These are phyloP conservation scores for Lepus oiostolus DNA, from an alignment of 2,797 vertebrate genomes.

Conservation along the genomic window DNA sequence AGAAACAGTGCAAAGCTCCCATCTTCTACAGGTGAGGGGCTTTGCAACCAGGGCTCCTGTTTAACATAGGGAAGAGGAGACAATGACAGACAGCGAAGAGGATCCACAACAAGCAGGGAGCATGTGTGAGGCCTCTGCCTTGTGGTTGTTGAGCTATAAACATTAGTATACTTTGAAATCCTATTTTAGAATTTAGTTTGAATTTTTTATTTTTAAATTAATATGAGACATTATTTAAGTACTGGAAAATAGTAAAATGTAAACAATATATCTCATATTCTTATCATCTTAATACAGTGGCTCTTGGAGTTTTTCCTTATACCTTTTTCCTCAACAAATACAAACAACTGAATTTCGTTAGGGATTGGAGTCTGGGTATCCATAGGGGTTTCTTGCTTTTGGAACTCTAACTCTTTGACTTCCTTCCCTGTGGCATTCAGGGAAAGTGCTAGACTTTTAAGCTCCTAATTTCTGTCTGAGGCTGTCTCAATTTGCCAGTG, in stretches of 20 bases:
- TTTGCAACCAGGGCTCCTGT: background rate
- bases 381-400: background rate
- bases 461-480: background rate
- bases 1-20: background rate
- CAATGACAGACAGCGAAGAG: background rate
- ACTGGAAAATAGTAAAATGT: background rate
- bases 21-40: background rate
- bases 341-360: background rate
- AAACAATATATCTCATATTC: background rate
- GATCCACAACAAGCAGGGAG: background rate
- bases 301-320: background rate
- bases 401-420: background rate
- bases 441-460: background rate
- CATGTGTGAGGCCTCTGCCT: background rate
- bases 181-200: conserved; percentile 12
- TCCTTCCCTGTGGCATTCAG: background rate
- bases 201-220: conserved; percentile 17
- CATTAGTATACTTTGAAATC: background rate
- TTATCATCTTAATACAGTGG: background rate
- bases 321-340: background rate
- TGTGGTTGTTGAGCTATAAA: background rate
- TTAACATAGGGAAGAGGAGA: background rate
- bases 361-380: background rate
- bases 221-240: background rate
- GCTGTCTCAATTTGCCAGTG: background rate